Conservation (phyloP, 1,140 invertebrate species). For the Hypsibius dujardini region DNA sequence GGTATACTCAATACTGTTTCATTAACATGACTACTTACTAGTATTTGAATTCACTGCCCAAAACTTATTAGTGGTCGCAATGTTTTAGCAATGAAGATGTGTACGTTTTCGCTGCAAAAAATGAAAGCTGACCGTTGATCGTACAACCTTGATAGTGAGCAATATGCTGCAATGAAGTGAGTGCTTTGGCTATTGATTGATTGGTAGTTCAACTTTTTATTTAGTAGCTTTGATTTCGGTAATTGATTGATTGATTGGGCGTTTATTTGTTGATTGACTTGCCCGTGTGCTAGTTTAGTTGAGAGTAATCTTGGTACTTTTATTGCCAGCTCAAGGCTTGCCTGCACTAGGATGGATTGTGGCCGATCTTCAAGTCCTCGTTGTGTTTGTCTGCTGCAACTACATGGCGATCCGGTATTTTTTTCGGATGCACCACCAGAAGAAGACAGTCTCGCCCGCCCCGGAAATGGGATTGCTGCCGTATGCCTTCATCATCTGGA, state of each 20-base stretch:
- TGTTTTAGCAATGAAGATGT: not conserved
- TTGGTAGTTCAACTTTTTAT: not conserved
- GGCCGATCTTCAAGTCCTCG: not conserved
- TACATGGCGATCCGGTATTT: not conserved
- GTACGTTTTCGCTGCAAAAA: too few species aligned
- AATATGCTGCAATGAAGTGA: too few species aligned
- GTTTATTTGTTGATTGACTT: not conserved
- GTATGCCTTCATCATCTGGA: conserved; percentile 6
- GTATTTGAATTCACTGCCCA: not conserved
- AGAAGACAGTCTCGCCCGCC: not conserved
- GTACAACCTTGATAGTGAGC: too few species aligned
- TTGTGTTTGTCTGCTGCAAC: not conserved
- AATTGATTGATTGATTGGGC: not conserved
- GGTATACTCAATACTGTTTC: not conserved
- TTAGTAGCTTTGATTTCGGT: not conserved
- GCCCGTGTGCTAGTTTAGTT: too few species aligned
- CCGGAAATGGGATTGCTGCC: not conserved
- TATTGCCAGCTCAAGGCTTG: not conserved
- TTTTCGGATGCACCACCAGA: not conserved
- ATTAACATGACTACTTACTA: not conserved
- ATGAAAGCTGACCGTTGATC: too few species aligned
- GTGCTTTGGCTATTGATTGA: too few species aligned
- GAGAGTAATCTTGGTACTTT: not conserved
- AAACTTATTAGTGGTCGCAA: not conserved
- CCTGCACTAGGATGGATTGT: not conserved